phyloP scores from a whole-genome alignment of 2,888 invertebrate genomes.

The Athalia rosae region DNA sequence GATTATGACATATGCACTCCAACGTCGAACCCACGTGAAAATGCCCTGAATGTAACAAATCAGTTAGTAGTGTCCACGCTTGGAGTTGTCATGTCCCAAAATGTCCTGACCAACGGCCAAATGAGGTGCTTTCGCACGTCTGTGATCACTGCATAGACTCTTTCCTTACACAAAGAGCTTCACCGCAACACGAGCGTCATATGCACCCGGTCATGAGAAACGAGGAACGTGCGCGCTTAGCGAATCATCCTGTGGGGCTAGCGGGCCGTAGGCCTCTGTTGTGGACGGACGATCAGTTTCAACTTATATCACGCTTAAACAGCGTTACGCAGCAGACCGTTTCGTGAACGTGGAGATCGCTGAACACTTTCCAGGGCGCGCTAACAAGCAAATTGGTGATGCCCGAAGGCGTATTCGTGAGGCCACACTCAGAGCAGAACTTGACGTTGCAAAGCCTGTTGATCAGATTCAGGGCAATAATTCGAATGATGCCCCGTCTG shows the following conservation, averaged over 20 bases:
- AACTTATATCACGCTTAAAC: neutral
- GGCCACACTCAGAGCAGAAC: no score
- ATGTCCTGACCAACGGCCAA: no score
- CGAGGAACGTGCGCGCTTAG: conserved; percentile 70
- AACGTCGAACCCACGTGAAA: no score
- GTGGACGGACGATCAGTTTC: conserved; percentile 77
- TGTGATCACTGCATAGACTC: conserved; percentile 85
- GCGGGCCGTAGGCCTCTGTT: conserved; percentile 81
- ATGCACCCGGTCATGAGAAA: neutral
- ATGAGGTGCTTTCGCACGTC: no score
- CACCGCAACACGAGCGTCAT: neutral
- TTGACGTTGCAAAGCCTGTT: no score
- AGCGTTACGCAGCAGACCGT: neutral
- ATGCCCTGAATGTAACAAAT: no score
- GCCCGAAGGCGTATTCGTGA: neutral
- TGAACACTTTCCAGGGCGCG: neutral
- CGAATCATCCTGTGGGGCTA: conserved; percentile 79
- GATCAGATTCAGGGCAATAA: no score
- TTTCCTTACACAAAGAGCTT: conserved; percentile 77
- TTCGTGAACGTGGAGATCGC: neutral
- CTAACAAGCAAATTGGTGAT: neutral
- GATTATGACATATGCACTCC: no score
- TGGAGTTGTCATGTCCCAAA: no score
- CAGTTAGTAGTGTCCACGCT: no score
- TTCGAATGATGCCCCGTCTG: no score